phyloP scores from a whole-genome alignment of 30 jellyfish, hydroid and myxozoan genomes.

The Calvadosia cruxmelitensis region DNA sequence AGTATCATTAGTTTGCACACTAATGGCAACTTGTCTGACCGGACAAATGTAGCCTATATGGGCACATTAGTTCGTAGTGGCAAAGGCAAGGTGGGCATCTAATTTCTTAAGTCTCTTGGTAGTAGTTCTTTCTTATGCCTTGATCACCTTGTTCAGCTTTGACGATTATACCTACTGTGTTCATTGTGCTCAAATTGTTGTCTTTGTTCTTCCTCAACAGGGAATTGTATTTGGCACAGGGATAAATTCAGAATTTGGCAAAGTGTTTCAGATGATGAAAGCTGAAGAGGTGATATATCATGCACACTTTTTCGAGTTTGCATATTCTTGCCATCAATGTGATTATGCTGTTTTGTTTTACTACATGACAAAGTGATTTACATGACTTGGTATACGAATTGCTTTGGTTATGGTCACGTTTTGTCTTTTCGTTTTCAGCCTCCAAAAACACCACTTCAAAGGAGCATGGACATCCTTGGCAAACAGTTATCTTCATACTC shows the following conservation, averaged over 20 bases:
- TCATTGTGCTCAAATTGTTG: too few relatives aligned
- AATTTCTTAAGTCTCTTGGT: not conserved
- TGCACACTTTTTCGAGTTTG: too few relatives aligned
- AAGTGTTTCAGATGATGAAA: slow-evolving; percentile 67
- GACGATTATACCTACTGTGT: too few relatives aligned
- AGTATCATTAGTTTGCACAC: slow-evolving; percentile 6
- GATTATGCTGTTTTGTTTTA: too few relatives aligned
- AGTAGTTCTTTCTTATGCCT: too few relatives aligned
- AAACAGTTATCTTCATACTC: slow-evolving; percentile 70
- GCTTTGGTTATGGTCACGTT: not conserved
- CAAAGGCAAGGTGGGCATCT: slow-evolving; percentile 53
- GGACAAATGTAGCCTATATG: slow-evolving; percentile 61
- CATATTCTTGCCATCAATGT: too few relatives aligned
- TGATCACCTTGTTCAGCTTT: too few relatives aligned
- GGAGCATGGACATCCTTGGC: slow-evolving; percentile 73
- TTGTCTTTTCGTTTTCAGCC: slow-evolving; percentile 32
- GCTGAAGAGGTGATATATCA: slow-evolving; percentile 58
- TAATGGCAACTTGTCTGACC: slow-evolving; percentile 19
- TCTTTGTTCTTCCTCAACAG: too few relatives aligned
- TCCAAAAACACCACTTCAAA: slow-evolving; percentile 79
- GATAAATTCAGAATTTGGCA: slow-evolving; percentile 60
- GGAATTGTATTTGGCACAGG: slow-evolving; percentile 90
- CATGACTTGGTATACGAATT: too few relatives aligned
- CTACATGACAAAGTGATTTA: too few relatives aligned
- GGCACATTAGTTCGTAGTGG: slow-evolving; percentile 88